Evolutionary conservation across 2,113 vertebrate genomes (phyloP).

Genomic region (Montifringilla adamsi): DNA sequence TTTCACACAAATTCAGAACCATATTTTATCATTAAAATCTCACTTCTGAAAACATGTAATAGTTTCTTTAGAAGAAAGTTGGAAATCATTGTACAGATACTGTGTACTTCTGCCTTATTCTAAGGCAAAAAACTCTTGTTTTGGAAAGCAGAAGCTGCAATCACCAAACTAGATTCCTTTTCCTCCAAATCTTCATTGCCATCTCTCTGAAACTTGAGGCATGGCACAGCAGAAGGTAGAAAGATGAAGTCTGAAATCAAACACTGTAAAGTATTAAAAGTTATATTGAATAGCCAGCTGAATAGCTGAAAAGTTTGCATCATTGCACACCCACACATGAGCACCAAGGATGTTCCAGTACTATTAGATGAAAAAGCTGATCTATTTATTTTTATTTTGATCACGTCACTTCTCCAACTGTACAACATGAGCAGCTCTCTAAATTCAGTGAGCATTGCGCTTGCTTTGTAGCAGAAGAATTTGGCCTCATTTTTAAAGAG

Average conservation of each 20-base stretch:
- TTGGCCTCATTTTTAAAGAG: neutral
- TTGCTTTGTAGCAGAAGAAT: neutral
- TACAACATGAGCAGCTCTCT: neutral
- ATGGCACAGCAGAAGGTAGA: neutral
- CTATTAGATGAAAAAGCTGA: neutral
- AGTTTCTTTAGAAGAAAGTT: neutral
- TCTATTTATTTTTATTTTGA: neutral
- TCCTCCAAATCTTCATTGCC: neutral
- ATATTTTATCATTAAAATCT: neutral
- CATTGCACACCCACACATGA: neutral
- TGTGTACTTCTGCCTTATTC: neutral
- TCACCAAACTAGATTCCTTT: neutral
- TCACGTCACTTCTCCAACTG: neutral
- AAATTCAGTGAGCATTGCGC: neutral
- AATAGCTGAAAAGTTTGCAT: neutral
- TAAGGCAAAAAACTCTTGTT: neutral
- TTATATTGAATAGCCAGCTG: neutral
- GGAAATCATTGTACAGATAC: neutral
- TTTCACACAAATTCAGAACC: neutral
- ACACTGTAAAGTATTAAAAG: neutral
- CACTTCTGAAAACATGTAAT: neutral
- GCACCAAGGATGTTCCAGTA: neutral
- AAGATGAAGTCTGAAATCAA: neutral
- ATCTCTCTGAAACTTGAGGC: neutral
- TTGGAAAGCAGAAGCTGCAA: neutral